A percentile compares a stretch with the other conserved stretches of the same genome.
Conservation (phyloP, 2,113 vertebrate species). For the Podarcis raffonei region DNA sequence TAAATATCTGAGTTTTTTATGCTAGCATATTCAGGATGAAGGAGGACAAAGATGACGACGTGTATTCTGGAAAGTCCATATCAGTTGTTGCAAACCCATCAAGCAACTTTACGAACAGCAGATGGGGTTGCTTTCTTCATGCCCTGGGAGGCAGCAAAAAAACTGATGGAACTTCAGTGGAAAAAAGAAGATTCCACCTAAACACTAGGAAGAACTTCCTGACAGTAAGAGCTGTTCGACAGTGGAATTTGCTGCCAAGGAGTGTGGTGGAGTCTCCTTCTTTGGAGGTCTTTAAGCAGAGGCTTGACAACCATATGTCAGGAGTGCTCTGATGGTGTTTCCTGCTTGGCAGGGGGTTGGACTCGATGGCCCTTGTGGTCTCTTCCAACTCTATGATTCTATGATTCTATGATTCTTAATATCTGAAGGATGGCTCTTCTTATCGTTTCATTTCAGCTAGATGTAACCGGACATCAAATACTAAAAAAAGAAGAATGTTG, state of each 20-base stretch:
- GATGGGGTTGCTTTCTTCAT: constrained; percentile 57
- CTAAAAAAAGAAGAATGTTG: constrained; percentile 50
- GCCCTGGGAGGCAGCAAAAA: constrained; percentile 53
- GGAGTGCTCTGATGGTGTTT: too few relatives aligned
- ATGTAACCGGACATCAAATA: constrained; percentile 62
- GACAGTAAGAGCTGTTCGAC: too few relatives aligned
- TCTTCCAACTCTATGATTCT: too few relatives aligned
- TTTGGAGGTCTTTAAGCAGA: too few relatives aligned
- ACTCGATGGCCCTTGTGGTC: too few relatives aligned
- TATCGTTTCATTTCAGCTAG: constrained; percentile 63
- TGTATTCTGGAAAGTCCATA: constrained; percentile 39
- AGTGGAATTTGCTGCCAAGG: too few relatives aligned
- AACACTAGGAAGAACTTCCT: too few relatives aligned
- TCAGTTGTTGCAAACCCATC: constrained; percentile 50
- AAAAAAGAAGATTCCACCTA: too few relatives aligned
- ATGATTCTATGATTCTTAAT: too few relatives aligned
- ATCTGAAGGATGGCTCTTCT: constrained; percentile 66
- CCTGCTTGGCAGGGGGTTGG: too few relatives aligned
- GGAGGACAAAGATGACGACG: constrained; percentile 22
- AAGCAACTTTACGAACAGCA: constrained; percentile 53
- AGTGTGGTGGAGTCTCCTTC: too few relatives aligned
- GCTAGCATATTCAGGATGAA: constrained; percentile 21
- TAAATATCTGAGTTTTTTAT: background rate
- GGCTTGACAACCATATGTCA: too few relatives aligned
- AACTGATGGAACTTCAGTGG: constrained; percentile 52